phyloP scores from a whole-genome alignment of 2,888 invertebrate genomes.

The Lumbricus terrestris region DNA sequence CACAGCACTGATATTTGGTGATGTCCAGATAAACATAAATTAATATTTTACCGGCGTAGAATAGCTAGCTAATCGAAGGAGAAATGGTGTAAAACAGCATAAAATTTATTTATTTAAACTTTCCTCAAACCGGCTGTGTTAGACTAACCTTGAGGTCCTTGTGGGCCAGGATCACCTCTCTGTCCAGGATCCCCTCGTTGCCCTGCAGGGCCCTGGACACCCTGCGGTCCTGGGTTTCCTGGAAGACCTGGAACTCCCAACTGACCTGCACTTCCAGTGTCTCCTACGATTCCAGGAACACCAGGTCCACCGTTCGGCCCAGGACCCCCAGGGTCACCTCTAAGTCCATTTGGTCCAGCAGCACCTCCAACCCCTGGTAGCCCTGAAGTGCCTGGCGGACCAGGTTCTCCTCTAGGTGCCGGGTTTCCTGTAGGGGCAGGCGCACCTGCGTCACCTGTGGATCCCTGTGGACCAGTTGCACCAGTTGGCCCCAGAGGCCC shows the following conservation, averaged over 20 bases:
- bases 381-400: background rate
- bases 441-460: slow-evolving; percentile 41
- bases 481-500: background rate
- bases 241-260: slow-evolving; percentile 22
- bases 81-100: too few species aligned
- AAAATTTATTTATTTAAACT: too few species aligned
- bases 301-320: slow-evolving; percentile 36
- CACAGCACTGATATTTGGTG: too few species aligned
- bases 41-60: too few species aligned
- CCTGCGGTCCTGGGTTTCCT: slow-evolving; percentile 25
- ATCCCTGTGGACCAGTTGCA: slow-evolving; percentile 18
- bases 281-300: background rate
- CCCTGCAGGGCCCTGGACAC: slow-evolving; percentile 12
- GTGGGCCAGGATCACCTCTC: slow-evolving; percentile 16
- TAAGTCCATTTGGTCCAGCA: slow-evolving; percentile 44
- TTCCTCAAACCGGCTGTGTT: background rate
- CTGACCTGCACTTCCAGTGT: slow-evolving; percentile 22
- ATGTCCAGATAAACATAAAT: too few species aligned
- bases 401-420: slow-evolving; percentile 6
- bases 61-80: too few species aligned
- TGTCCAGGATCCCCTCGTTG: slow-evolving; percentile 17
- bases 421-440: background rate
- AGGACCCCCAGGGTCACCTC: slow-evolving; percentile 43
- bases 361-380: background rate
- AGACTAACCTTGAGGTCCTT: slow-evolving; percentile 16